A percentile compares a stretch with the other conserved stretches of the same genome.
These are phyloP conservation scores for Equus quagga DNA, from an alignment of 2,113 vertebrate genomes.

Conservation along the genomic window DNA sequence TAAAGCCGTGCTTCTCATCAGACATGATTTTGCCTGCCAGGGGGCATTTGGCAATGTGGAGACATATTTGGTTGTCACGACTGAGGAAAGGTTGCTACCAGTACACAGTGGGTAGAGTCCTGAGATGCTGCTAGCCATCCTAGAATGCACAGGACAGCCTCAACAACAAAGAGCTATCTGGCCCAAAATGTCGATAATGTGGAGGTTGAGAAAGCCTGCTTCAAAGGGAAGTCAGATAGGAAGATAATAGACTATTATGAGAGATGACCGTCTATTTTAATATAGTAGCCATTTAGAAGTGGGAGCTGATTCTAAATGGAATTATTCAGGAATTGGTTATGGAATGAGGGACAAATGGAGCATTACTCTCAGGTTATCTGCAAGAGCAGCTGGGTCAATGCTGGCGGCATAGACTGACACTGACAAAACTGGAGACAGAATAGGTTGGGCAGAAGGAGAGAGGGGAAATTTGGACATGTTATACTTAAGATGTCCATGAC, in stretches of 20 bases:
- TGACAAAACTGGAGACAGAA: neutral
- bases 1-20: neutral
- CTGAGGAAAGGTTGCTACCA: neutral
- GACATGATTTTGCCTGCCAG: too few relatives aligned
- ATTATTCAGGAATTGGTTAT: neutral
- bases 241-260: neutral
- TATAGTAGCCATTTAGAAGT: neutral
- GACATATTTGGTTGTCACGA: neutral
- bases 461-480: too few relatives aligned
- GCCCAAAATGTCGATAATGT: neutral
- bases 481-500: neutral
- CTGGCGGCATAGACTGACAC: neutral
- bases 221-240: neutral
- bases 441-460: accelerated
- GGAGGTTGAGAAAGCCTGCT: neutral
- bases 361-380: neutral
- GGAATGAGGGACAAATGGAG: neutral
- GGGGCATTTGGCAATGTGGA: neutral
- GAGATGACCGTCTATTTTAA: neutral
- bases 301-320: neutral
- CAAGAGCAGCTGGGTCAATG: neutral
- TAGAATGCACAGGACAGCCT: neutral
- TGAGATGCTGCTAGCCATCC: neutral
- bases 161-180: neutral
- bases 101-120: neutral